Base-by-base conservation (phyloP, 2,113 vertebrate species). In the Serinus canaria region DNA sequence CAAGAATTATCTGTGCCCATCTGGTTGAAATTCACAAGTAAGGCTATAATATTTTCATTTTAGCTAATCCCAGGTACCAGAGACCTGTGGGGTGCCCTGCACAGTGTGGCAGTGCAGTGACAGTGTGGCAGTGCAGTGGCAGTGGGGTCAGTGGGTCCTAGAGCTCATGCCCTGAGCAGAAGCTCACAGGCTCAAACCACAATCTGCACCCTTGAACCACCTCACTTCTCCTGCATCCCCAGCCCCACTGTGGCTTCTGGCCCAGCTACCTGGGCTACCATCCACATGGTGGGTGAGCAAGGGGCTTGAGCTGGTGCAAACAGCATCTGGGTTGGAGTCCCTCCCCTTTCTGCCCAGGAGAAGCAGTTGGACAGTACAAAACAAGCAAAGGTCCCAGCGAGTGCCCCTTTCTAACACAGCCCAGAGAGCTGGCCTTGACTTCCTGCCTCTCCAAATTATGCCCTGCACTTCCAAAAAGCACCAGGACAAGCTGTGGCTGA, bases 361-460 rank as follows among this genome's bases (percentile, higher is more conserved):
- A 83, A 52, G 28, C 13, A 15, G 33, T 74, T 13, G 23, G 31
- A 23, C 9, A 46, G 30, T 4, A 43, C 0, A 1, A 56, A 53
- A 70, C 23, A 50, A 80, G 22, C 3, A 6, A 63, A 90, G 72
- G 58, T 68, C 89, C 96, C 97, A 95, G 67, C 1, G 76, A 96
- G 70, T 79, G 25, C 28, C 59, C 83, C 79, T 87, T 72, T 15
- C 33, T 11, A 82, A 79, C 14, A 24, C 77, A 96, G 75, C 64
- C 91, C 92, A 94, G 66, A 91, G 33, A 69, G 69, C 85, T 7
- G 33, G 73, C 87, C 92, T 91, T 11, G 50, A 85, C 87, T 92
- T 76, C 49, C 33, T 82, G 91, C 91, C 79, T 82, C 37, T 53
- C 92, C 53, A 97, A 97, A 98, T 97, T 95, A 97, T 35, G 94